Conservation (phyloP, 2,797 vertebrate genomes). For the Myotis myotis region DNA sequence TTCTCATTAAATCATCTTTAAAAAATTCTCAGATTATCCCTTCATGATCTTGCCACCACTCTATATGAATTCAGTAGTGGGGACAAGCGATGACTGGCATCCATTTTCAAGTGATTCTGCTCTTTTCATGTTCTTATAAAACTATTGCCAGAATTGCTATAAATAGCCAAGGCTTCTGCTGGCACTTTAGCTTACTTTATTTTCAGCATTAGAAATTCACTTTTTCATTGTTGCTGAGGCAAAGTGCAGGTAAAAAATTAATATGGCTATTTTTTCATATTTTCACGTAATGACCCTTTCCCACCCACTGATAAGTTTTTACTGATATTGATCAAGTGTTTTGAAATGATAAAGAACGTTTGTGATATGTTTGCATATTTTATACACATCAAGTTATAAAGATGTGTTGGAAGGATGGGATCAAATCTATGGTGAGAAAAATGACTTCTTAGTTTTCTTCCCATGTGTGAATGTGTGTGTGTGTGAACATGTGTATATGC, state of each 20-base stretch:
- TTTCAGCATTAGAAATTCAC: constrained; percentile 80
- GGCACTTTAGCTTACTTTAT: constrained; percentile 81
- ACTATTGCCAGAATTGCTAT: constrained; percentile 83
- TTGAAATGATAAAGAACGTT: constrained; percentile 82
- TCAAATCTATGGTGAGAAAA: constrained; percentile 77
- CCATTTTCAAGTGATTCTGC: constrained; percentile 80
- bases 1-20: constrained; percentile 86
- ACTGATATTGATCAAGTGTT: constrained; percentile 78
- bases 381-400: constrained; percentile 81
- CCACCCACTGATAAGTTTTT: constrained; percentile 83
- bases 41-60: constrained; percentile 80
- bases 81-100: constrained; percentile 80
- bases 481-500: neutral
- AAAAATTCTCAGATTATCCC: constrained; percentile 83
- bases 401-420: constrained; percentile 76
- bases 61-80: constrained; percentile 75
- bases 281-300: constrained; percentile 84
- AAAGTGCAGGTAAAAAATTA: constrained; percentile 86
- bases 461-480: neutral
- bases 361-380: constrained; percentile 88
- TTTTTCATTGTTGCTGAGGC: constrained; percentile 83
- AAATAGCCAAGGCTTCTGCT: constrained; percentile 84
- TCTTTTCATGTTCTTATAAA: constrained; percentile 82
- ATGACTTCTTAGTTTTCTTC: constrained; percentile 62
- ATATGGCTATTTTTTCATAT: constrained; percentile 88